phyloP scores from a whole-genome alignment of 2,113 vertebrate genomes.

The Rallus limicola region DNA sequence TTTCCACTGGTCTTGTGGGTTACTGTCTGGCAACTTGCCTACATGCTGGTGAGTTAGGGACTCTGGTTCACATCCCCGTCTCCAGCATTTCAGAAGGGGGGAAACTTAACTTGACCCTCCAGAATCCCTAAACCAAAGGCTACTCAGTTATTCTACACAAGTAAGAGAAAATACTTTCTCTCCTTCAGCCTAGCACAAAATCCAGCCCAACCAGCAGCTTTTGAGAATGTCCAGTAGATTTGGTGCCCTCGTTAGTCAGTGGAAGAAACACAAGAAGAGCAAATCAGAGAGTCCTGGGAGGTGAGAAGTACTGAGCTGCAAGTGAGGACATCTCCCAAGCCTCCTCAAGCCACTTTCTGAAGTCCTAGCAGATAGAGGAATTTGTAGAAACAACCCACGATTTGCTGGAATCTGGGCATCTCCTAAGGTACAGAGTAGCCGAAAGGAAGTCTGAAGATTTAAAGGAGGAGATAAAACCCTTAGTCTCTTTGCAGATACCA shows the following conservation, averaged over 20 bases:
- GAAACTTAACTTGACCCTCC: not conserved
- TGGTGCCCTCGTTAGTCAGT: not conserved
- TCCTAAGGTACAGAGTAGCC: not conserved
- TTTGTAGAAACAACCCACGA: not conserved
- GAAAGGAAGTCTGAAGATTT: not conserved
- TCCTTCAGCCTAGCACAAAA: not conserved
- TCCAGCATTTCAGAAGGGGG: not conserved
- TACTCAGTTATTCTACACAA: not conserved
- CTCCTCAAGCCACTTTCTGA: not conserved
- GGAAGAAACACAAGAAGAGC: not conserved
- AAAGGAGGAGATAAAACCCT: not conserved
- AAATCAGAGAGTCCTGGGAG: not conserved
- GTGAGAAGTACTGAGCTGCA: not conserved
- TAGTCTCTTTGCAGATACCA: not conserved
- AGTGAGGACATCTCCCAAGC: not conserved
- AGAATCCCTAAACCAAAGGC: not conserved
- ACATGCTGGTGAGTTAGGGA: not conserved
- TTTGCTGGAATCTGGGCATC: not conserved
- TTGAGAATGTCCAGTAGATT: not conserved
- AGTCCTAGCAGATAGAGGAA: not conserved
- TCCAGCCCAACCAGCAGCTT: not conserved
- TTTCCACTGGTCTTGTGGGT: not conserved
- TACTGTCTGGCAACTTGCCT: not conserved
- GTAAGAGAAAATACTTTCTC: not conserved
- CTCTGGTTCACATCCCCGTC: not conserved